Evolutionary conservation across 2,888 invertebrate genomes (phyloP).

Genomic region (Tiliacea aurago): DNA sequence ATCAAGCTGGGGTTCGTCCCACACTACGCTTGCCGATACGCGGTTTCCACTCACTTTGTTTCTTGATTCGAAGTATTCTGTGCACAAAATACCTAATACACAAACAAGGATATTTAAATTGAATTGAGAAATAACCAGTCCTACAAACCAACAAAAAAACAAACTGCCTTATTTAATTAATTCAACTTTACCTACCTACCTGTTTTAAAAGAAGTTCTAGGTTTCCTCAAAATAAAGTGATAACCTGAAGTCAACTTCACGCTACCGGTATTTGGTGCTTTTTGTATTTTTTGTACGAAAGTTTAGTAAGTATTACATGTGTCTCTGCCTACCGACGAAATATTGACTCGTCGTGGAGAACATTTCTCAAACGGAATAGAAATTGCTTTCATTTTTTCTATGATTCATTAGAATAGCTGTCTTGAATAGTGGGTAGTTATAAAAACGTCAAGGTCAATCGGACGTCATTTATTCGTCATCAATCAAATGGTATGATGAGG

Average conservation of each 20-base stretch:
- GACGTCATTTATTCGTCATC: background rate
- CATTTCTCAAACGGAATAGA: background rate
- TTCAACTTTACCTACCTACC: background rate
- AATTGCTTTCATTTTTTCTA: background rate
- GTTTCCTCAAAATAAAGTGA: background rate
- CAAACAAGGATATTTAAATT: background rate
- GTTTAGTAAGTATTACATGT: background rate
- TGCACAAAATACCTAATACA: too few species aligned
- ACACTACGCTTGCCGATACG: too few species aligned
- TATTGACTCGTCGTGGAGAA: background rate
- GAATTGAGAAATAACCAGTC: background rate
- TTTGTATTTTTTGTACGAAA: too few species aligned
- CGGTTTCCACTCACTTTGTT: too few species aligned
- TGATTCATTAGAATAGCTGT: background rate
- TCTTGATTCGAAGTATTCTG: too few species aligned
- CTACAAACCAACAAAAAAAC: background rate
- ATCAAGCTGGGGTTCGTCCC: too few species aligned
- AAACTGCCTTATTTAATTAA: background rate
- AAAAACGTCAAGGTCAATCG: background rate
- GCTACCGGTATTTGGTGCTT: background rate
- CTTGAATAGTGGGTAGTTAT: conserved; percentile 1
- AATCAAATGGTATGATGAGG: background rate
- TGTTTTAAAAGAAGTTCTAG: background rate
- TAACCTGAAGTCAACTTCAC: background rate
- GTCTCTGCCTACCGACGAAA: background rate